Conservation (phyloP, 2,888 invertebrate species). For the Meloe dianella region DNA sequence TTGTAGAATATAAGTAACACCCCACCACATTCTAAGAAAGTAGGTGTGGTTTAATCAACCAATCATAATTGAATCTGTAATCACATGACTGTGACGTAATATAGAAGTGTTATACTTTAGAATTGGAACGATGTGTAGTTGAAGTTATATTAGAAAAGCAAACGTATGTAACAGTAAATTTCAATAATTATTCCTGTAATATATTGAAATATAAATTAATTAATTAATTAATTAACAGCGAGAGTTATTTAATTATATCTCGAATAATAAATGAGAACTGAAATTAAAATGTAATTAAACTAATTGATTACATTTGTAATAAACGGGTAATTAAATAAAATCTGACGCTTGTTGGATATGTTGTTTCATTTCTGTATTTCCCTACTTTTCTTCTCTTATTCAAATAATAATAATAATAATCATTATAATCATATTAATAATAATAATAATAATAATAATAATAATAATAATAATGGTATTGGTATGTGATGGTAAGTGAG, state of each 20-base stretch:
- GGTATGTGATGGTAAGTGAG: no score
- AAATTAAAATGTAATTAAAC: conserved; percentile 7
- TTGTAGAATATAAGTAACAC: no score
- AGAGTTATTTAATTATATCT: neutral
- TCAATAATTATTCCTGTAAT: neutral
- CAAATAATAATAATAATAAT: no score
- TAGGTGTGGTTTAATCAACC: neutral
- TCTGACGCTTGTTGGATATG: no score
- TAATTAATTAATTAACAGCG: neutral
- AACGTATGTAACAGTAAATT: neutral
- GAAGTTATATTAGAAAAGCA: no score
- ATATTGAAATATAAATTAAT: neutral
- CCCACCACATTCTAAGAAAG: neutral
- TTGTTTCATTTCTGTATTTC: no score
- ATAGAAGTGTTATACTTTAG: neutral
- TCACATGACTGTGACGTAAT: neutral
- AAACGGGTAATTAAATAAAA: no score
- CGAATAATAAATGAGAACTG: neutral
- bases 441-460: no score
- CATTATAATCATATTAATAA: no score
- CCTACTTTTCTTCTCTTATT: conserved; percentile 7
- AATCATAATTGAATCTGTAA: neutral
- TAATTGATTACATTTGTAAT: neutral
- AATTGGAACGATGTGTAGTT: neutral
- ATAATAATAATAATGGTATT: no score